Evolutionary conservation across 2,888 invertebrate species (phyloP), one percentile per base, ranked within the genome.

Genomic region (Microplitis manilae): DNA sequence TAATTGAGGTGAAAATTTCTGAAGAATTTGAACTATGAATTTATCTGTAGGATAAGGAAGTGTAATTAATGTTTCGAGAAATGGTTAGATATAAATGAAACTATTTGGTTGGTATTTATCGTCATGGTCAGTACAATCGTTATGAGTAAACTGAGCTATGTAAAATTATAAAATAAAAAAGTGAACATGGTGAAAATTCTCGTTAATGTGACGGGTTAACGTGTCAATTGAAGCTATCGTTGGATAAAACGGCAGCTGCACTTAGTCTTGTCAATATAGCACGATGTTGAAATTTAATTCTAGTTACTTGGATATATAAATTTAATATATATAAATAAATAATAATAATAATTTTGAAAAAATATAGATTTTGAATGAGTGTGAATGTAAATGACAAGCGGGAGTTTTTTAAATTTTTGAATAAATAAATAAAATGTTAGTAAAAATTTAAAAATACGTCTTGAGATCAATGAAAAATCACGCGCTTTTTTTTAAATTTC

Each of bases 201-300:
- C 62, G 62, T 62, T 62, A 50, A 50, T 50, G 17, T 70, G 59
- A 13, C 15, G 6, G 50, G 20, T 70, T 71, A 64, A 65, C 17
- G 67, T 61, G 75, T 75, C 68, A 75, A 68, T 68, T 75, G 60
- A 59, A 41, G 62, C 59, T 9, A 40, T 20, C 15, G 15, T 15
- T 7, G 68, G 40, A 39, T 38, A 60, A 75, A 61, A 40, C 15
- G 50, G 5, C 68, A 75, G 75, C 68, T 67, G 67, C 74, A 60
- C 41, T 15, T 68, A 13, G 9, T 50, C 13, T 50, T 50, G 50
- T 50, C 50, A 50, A 50, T 50, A 9, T 50, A 50, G 50, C 13
- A 8, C 50, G 50, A 50, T 2, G 50, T 50, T 50, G 8, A 50
- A 50, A 50, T 50, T 50, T 5, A 50, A 50, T 50, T 50, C 50